Conservation (phyloP, 2,113 vertebrate genomes). For the Neofelis nebulosa region DNA sequence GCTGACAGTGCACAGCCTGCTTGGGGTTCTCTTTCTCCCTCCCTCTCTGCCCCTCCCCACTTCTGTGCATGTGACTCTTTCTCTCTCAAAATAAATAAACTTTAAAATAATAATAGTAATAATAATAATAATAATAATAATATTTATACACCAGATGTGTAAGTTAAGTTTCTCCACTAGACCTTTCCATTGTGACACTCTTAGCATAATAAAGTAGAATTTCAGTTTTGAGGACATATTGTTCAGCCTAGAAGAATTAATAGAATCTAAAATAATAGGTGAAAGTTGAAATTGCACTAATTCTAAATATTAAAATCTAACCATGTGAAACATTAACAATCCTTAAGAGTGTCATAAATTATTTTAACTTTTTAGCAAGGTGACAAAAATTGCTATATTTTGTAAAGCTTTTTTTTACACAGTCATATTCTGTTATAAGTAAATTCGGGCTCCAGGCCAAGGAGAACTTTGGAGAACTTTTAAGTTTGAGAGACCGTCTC, state of each 20-base stretch:
- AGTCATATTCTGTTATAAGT: conserved; percentile 79
- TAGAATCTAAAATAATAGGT: conserved; percentile 35
- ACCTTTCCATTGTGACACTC: background rate
- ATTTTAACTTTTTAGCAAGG: conserved; percentile 75
- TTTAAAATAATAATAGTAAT: too few species aligned
- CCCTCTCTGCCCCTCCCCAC: too few species aligned
- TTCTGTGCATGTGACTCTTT: too few species aligned
- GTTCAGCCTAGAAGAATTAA: conserved; percentile 16
- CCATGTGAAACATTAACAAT: conserved; percentile 74
- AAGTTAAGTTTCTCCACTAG: background rate
- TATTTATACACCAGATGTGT: background rate
- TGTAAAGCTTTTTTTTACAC: conserved; percentile 59
- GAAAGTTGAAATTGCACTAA: conserved; percentile 73
- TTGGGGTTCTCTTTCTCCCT: too few species aligned
- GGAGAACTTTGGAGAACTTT: conserved; percentile 81
- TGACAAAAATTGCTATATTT: conserved; percentile 73
- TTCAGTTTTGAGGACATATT: background rate
- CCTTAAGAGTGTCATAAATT: conserved; percentile 78
- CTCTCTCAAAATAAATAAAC: too few species aligned
- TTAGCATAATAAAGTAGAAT: background rate
- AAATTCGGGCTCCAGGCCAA: conserved; percentile 79
- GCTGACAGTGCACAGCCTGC: too few species aligned
- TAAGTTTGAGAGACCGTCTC: conserved; percentile 79
- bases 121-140: background rate
- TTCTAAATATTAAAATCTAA: conserved; percentile 80